Evolutionary conservation across 2,797 vertebrate genomes (phyloP), one percentile per base, ranked within the genome.

Genomic region (Muraenolepis orangiensis): DNA sequence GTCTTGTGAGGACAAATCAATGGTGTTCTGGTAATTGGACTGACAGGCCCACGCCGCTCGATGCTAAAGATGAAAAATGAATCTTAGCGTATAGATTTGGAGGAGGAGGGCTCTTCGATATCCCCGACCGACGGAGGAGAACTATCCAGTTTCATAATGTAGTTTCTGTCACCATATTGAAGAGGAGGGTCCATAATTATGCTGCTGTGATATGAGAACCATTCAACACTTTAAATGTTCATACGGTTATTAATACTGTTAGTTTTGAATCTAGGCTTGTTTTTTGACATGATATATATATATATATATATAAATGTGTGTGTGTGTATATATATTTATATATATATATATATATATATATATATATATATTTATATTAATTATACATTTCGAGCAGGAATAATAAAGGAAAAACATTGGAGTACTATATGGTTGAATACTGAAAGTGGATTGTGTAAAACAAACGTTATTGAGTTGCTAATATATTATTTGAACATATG

Each of bases 41-140:
- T 90, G 92, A 93, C 91, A 91, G 90, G 90, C 87, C 84, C 91
- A 87, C 85, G 85, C 77, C 83, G 84, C 90, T 93, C 91, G 86
- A 93, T 94, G 89, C 75, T 80, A 86, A 91, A 90, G 87, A 93
- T 93, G 90, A 93, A 91, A 93, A 92, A 92, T 93, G 82, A 92
- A 92, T 85, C 87, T 88, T 71, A 81, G 76, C 75, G 66, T 88
- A 93, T 93, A 87, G 93, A 94, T 93, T 91, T 87, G 82, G 84
- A 90, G 78, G 79, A 86, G 80, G 81, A 82, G 84, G 80, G 79
- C n/a, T 84, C 86, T 79, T 76, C 82, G 86, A 93, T 91, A 90
- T 85, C 90, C 80, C 82, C 85, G 82, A 87, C 86, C 73, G 83
- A 88, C 80, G 88, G 88, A 87, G 85, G 87, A 84, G 82, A 92